A percentile compares a stretch with the other conserved stretches of the same genome.
Conservation (phyloP, 2,113 vertebrate species). For the Sylvia atricapilla region DNA sequence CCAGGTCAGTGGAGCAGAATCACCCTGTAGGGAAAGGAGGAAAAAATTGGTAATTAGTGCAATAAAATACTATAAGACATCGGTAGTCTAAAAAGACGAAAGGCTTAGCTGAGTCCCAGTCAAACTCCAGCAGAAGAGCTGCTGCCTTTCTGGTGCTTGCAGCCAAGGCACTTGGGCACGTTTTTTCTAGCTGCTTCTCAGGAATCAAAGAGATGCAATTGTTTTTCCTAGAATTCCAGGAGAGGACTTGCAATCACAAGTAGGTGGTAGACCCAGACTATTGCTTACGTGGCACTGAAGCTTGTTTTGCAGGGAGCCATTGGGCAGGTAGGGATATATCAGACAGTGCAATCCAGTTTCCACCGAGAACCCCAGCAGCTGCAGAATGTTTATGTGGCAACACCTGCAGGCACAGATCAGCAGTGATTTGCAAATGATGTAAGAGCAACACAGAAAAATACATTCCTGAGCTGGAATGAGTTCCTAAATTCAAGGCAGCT, state of each 20-base stretch:
- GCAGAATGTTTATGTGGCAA: slow-evolving; percentile 72
- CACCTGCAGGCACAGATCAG: slow-evolving; percentile 62
- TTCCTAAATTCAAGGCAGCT: not conserved
- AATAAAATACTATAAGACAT: not conserved
- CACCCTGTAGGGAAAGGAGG: slow-evolving; percentile 49
- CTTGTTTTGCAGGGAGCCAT: slow-evolving; percentile 72
- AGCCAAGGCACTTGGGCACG: not conserved
- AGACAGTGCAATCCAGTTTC: slow-evolving; percentile 65
- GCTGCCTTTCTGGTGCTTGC: not conserved
- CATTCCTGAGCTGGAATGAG: not conserved
- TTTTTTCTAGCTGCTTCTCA: not conserved
- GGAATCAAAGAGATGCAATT: not conserved
- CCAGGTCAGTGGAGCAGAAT: slow-evolving; percentile 64
- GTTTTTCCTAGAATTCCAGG: not conserved
- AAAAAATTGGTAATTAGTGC: not conserved
- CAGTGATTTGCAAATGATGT: not conserved
- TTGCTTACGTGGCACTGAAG: slow-evolving; percentile 69
- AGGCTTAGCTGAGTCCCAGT: not conserved
- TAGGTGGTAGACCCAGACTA: not conserved
- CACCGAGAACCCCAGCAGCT: slow-evolving; percentile 73
- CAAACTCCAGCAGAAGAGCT: not conserved
- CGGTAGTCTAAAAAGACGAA: not conserved
- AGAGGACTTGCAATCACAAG: not conserved
- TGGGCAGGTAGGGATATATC: slow-evolving; percentile 72
- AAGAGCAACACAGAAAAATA: not conserved